Conservation (phyloP, 2,113 vertebrate genomes). For the Tetrao urogallus region DNA sequence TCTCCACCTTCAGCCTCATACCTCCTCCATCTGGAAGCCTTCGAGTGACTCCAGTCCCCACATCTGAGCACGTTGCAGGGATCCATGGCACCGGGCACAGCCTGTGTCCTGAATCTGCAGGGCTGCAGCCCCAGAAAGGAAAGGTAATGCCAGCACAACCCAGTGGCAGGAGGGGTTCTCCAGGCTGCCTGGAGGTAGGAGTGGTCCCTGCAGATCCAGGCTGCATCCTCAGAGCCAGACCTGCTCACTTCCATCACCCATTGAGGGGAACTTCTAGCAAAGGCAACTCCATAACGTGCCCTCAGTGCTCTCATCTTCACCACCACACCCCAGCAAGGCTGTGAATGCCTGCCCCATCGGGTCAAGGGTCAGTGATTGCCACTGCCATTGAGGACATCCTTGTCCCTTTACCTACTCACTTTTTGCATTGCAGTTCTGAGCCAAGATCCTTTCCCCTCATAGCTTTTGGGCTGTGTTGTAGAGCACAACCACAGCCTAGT, state of each 20-base stretch:
- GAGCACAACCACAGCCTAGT: neutral
- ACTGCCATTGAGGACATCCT: neutral
- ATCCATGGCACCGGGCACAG: no score
- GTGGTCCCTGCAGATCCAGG: neutral
- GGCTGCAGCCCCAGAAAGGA: neutral
- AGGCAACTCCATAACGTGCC: no score
- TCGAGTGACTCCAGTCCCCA: fast-evolving
- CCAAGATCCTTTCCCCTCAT: neutral
- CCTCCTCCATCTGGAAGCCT: neutral
- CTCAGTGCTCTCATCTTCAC: neutral
- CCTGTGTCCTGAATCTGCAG: neutral
- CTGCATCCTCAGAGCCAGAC: neutral
- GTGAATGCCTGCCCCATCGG: fast-evolving
- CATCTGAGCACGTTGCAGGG: neutral
- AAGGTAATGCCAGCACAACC: neutral
- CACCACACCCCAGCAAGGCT: fast-evolving
- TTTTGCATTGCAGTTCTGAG: fast-evolving
- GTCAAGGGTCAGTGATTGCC: neutral
- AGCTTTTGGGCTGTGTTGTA: neutral
- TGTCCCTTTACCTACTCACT: neutral
- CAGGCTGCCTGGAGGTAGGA: neutral
- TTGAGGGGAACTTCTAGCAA: neutral
- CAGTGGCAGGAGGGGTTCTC: neutral
- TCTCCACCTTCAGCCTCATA: neutral
- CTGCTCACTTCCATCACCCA: no score